A percentile compares a stretch with the other conserved stretches of the same genome.
phyloP scores from a whole-genome alignment of 2,888 invertebrate genomes.

The Falcaria lacertinaria region DNA sequence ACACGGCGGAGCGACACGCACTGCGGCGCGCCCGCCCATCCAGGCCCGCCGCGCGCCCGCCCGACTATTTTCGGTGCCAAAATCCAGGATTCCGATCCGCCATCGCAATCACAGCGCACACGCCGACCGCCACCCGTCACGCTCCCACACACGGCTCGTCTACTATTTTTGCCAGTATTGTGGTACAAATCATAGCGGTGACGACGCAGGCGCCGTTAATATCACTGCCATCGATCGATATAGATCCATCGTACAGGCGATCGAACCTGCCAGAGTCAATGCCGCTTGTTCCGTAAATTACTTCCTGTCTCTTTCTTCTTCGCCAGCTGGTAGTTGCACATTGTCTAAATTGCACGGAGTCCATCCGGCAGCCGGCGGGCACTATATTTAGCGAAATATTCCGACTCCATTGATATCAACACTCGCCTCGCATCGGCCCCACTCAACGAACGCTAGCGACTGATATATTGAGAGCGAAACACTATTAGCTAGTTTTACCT shows the following conservation, averaged over 20 bases:
- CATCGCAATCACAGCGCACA: constrained; percentile 50
- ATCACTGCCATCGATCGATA: constrained; percentile 21
- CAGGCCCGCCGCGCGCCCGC: constrained; percentile 60
- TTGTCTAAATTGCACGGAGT: constrained; percentile 28
- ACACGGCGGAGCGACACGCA: constrained; percentile 80
- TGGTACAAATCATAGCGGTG: constrained; percentile 8
- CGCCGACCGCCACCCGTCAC: constrained; percentile 45
- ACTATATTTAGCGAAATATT: constrained; percentile 34
- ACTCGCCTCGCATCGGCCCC: constrained; percentile 19
- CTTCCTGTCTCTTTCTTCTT: constrained; percentile 21
- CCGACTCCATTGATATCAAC: constrained; percentile 23
- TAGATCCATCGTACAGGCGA: constrained; percentile 35
- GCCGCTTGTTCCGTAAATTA: constrained; percentile 22
- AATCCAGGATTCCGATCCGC: constrained; percentile 71
- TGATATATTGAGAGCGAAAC: not conserved
- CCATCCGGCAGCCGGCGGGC: constrained; percentile 25
- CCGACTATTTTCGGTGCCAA: constrained; percentile 78
- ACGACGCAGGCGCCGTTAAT: constrained; percentile 21
- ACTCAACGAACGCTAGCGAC: constrained; percentile 6
- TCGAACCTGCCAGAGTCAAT: constrained; percentile 36
- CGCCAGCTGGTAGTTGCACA: constrained; percentile 22
- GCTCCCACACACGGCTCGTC: constrained; percentile 43
- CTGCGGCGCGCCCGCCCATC: constrained; percentile 68
- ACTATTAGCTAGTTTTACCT: not conserved
- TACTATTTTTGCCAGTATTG: constrained; percentile 6